phyloP scores from a whole-genome alignment of 64 coral and sea anemone species.

The Catalaphyllia jardinei region DNA sequence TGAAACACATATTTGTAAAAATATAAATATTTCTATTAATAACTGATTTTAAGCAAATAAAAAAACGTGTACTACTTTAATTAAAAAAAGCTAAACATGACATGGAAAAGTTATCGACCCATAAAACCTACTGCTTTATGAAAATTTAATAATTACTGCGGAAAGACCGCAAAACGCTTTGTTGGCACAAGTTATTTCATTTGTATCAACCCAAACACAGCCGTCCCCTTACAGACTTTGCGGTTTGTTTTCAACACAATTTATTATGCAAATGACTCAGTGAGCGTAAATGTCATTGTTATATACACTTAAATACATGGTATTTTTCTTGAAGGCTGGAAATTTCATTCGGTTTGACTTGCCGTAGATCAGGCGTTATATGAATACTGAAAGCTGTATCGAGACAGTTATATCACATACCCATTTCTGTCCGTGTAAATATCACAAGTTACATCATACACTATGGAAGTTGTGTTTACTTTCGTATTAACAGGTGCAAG shows the following conservation, averaged over 20 bases:
- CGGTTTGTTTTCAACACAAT: background rate
- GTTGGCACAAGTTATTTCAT: background rate
- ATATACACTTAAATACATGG: too few relatives aligned
- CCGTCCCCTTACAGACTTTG: background rate
- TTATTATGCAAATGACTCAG: background rate
- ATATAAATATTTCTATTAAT: too few relatives aligned
- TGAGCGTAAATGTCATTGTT: background rate
- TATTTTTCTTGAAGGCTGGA: background rate
- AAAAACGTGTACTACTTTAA: too few relatives aligned
- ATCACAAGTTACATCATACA: background rate
- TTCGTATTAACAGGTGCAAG: conserved; percentile 7
- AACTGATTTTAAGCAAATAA: too few relatives aligned
- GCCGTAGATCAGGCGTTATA: background rate
- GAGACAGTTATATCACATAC: background rate
- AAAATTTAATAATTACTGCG: background rate
- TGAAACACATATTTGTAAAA: too few relatives aligned
- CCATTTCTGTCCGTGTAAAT: background rate
- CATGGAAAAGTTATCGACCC: background rate
- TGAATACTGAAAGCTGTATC: background rate
- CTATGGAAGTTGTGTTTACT: background rate
- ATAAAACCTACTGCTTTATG: background rate
- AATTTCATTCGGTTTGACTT: background rate
- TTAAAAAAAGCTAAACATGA: background rate
- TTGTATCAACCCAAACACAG: conserved; percentile 10
- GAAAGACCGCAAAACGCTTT: background rate